These are phyloP conservation scores for Abscondita cerata DNA, from an alignment of 2,888 invertebrate species.

Conservation along the genomic window DNA sequence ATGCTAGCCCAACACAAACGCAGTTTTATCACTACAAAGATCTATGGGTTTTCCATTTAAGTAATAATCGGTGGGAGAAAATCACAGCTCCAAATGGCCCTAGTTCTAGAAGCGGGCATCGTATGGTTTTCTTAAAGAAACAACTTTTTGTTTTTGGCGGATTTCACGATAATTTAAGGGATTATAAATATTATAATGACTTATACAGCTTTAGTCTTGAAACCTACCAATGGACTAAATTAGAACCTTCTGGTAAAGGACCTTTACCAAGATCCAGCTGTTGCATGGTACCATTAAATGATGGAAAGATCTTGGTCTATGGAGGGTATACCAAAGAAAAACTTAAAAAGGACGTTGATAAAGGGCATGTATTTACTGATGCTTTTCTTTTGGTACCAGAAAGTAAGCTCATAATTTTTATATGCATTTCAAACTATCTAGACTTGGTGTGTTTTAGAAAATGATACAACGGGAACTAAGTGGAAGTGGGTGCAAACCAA, in stretches of 20 bases:
- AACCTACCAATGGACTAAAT: conserved; percentile 77
- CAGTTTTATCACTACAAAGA: conserved; percentile 95
- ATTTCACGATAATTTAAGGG: conserved; percentile 86
- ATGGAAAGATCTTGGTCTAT: conserved; percentile 72
- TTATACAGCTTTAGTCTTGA: conserved; percentile 82
- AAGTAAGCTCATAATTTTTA: conserved; percentile 58
- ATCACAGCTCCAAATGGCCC: conserved; percentile 77
- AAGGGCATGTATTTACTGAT: conserved; percentile 74
- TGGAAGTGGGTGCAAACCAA: conserved; percentile 78
- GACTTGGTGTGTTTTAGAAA: too few species aligned
- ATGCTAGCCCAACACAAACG: conserved; percentile 85
- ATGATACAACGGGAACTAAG: conserved; percentile 65
- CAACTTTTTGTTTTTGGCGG: conserved; percentile 89
- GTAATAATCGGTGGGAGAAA: conserved; percentile 79
- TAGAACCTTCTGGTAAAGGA: conserved; percentile 69
- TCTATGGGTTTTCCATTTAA: conserved; percentile 84
- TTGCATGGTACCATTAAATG: conserved; percentile 69
- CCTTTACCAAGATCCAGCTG: conserved; percentile 86
- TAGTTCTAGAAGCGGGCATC: conserved; percentile 84
- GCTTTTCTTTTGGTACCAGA: conserved; percentile 71
- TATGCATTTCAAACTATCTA: conserved; percentile 44
- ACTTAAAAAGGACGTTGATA: conserved; percentile 77
- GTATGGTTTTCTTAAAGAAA: conserved; percentile 84
- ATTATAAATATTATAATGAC: conserved; percentile 91
- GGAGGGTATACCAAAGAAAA: conserved; percentile 81